phyloP scores from a whole-genome alignment of 2,888 invertebrate genomes.

The Acrocera orbiculus region DNA sequence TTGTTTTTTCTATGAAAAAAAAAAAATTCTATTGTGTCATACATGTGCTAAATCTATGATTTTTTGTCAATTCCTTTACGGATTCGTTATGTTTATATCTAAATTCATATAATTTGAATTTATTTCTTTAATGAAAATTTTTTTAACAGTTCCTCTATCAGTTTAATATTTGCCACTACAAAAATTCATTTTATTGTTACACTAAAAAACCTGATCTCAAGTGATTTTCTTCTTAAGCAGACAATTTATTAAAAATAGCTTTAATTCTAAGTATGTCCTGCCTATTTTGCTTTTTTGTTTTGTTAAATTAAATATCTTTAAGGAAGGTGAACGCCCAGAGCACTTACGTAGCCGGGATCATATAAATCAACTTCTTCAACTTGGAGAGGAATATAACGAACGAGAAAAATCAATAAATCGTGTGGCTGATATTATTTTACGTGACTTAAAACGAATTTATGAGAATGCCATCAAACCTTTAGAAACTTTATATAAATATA shows the following conservation, averaged over 20 bases:
- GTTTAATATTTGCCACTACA: no score
- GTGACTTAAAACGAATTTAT: constrained; percentile 70
- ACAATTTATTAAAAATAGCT: constrained; percentile 7
- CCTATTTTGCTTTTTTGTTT: no score
- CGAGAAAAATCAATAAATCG: constrained; percentile 52
- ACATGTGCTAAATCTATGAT: no score
- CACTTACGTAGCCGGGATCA: constrained; percentile 64
- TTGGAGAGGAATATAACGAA: constrained; percentile 58
- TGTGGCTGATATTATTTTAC: constrained; percentile 58
- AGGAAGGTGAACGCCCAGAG: constrained; percentile 58
- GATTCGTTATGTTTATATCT: no score
- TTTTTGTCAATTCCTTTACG: no score
- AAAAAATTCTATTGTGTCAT: no score
- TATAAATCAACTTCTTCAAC: constrained; percentile 57
- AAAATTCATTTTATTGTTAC: constrained; percentile 1
- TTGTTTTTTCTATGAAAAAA: no score
- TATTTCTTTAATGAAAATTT: no score
- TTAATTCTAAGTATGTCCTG: neutral
- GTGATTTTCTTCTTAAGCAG: constrained; percentile 1
- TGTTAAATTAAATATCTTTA: neutral
- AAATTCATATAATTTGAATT: no score
- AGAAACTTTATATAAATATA: constrained; percentile 78
- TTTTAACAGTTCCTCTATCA: no score
- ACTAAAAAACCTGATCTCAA: neutral
- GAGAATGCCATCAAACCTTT: constrained; percentile 77